Conservation (phyloP, 2,888 invertebrate genomes). For the Papilio elwesi region DNA sequence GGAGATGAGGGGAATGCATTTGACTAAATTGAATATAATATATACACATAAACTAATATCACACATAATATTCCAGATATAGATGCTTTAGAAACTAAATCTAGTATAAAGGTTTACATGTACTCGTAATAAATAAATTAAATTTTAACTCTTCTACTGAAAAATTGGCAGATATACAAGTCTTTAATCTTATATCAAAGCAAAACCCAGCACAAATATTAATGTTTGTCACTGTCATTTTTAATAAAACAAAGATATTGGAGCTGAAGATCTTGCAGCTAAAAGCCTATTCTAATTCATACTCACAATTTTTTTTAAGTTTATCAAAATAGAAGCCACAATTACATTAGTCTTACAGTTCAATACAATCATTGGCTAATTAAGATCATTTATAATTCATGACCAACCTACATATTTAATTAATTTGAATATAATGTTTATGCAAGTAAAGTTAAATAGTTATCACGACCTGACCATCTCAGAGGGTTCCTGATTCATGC, state of each 20-base stretch:
- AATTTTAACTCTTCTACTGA: conserved; percentile 23
- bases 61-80: conserved; percentile 28
- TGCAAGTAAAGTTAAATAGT: no score
- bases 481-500: no score
- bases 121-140: conserved; percentile 21
- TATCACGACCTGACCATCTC: no score
- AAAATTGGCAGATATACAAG: conserved; percentile 28
- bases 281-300: not conserved
- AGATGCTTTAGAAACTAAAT: conserved; percentile 7
- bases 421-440: no score
- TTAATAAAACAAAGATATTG: not conserved
- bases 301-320: not conserved
- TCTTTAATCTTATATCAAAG: conserved; percentile 5
- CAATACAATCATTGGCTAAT: not conserved
- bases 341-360: conserved; percentile 22
- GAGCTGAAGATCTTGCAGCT: not conserved
- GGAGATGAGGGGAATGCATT: conserved; percentile 2
- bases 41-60: conserved; percentile 35
- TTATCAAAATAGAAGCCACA: conserved; percentile 24
- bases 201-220: not conserved
- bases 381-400: not conserved
- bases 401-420: not conserved
- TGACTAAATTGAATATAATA: conserved; percentile 11
- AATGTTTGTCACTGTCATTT: not conserved
- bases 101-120: conserved; percentile 6